Percentiles rank a stretch among this genome's conserved stretches.
These are phyloP conservation scores for Urocitellus parryii DNA, from an alignment of 2,113 vertebrate species.

Conservation along the genomic window DNA sequence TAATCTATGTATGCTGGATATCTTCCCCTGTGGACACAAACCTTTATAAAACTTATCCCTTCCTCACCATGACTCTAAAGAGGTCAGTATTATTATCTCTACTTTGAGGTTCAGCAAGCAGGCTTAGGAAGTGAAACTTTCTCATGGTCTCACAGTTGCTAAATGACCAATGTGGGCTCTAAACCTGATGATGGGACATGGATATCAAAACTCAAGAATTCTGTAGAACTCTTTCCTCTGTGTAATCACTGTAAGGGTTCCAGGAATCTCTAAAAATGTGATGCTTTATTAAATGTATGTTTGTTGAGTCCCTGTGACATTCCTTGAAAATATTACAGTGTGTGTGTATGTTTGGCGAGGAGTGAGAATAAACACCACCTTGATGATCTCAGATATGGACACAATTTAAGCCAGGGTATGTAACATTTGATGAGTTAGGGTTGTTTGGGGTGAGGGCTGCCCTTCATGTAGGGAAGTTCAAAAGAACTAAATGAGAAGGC, in stretches of 20 bases:
- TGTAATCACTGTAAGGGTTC: background rate
- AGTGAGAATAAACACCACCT: background rate
- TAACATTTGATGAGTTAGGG: background rate
- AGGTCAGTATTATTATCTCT: background rate
- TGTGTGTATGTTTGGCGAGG: background rate
- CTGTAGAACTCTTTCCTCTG: background rate
- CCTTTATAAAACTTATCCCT: background rate
- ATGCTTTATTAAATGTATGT: background rate
- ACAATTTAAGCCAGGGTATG: background rate
- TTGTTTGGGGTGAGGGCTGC: background rate
- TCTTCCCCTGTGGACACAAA: background rate
- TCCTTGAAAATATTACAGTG: background rate
- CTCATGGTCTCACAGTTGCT: background rate
- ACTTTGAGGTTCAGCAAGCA: background rate
- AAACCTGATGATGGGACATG: background rate
- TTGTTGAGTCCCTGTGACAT: background rate
- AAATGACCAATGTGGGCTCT: background rate
- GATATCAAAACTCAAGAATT: background rate
- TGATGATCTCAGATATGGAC: background rate
- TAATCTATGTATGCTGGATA: rapidly evolving
- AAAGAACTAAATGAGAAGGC: background rate
- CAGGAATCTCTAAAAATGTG: background rate
- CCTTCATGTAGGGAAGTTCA: background rate
- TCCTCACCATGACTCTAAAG: background rate
- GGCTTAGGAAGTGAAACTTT: background rate